These are phyloP conservation scores for Ischnus inquisitorius DNA, from an alignment of 2,888 invertebrate species.

Conservation along the genomic window DNA sequence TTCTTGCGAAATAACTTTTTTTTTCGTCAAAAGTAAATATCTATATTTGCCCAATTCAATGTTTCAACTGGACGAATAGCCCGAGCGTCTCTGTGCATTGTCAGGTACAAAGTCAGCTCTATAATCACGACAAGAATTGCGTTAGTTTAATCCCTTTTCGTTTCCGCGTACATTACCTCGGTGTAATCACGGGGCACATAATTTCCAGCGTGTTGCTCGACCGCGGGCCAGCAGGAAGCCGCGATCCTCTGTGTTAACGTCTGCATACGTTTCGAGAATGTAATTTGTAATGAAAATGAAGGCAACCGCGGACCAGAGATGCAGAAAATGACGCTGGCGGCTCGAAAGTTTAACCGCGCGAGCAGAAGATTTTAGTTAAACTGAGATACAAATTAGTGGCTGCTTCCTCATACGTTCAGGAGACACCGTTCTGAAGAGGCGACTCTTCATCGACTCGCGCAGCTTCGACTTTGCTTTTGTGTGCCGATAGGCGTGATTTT, in stretches of 20 bases:
- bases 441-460: slow-evolving; percentile 41
- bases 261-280: slow-evolving; percentile 11
- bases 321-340: no score
- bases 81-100: neutral
- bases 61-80: neutral
- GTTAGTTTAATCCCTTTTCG: slow-evolving; percentile 9
- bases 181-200: slow-evolving; percentile 25
- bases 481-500: slow-evolving; percentile 73
- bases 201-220: neutral
- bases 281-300: slow-evolving; percentile 1
- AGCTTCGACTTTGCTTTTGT: slow-evolving; percentile 64
- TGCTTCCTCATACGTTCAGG: neutral
- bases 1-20: no score
- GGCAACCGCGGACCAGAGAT: neutral
- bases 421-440: slow-evolving; percentile 6
- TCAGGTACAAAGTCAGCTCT: neutral
- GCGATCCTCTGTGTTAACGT: slow-evolving; percentile 2
- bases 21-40: no score
- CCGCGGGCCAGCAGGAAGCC: neutral
- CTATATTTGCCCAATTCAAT: neutral
- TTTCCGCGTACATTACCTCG: slow-evolving; percentile 11
- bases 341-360: neutral
- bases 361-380: slow-evolving; percentile 8
- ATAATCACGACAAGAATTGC: neutral
- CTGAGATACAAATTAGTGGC: slow-evolving; percentile 25